A percentile compares a stretch with the other conserved stretches of the same genome.
phyloP scores from a whole-genome alignment of 2,888 invertebrate genomes.

The Sceliomorpha sp. region DNA sequence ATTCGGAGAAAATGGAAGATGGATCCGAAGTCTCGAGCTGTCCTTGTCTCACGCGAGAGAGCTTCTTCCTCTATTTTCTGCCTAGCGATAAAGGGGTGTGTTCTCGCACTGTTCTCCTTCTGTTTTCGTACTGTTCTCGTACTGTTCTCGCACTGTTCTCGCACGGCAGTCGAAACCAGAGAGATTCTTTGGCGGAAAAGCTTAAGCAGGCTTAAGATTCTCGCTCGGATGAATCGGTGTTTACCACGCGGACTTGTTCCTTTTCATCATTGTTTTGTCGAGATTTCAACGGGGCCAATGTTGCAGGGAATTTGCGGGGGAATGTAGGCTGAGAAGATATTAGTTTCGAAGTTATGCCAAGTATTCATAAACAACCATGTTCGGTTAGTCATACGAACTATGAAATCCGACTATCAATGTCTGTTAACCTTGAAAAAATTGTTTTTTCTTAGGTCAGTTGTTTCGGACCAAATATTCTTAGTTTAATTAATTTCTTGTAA shows the following conservation, averaged over 20 bases:
- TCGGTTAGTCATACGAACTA: too few species aligned
- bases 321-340: neutral
- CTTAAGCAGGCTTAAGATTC: constrained; percentile 73
- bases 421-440: too few species aligned
- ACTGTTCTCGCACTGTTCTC: too few species aligned
- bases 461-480: too few species aligned
- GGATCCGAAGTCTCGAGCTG: constrained; percentile 67
- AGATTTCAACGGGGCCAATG: constrained; percentile 11
- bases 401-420: too few species aligned
- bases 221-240: constrained; percentile 70
- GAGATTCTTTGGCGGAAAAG: constrained; percentile 75
- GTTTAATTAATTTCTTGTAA: too few species aligned
- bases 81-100: constrained; percentile 52
- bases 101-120: too few species aligned
- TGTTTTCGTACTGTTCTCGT: too few species aligned
- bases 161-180: constrained; percentile 40
- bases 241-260: constrained; percentile 61
- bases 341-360: too few species aligned
- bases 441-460: too few species aligned
- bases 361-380: too few species aligned
- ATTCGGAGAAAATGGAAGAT: constrained; percentile 78
- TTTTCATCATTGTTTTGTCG: constrained; percentile 44
- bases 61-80: constrained; percentile 43
- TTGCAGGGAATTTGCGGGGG: constrained; percentile 12
- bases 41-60: constrained; percentile 22